Conservation (phyloP, 2,797 vertebrate species). For the Petrocephalus sullivani region DNA sequence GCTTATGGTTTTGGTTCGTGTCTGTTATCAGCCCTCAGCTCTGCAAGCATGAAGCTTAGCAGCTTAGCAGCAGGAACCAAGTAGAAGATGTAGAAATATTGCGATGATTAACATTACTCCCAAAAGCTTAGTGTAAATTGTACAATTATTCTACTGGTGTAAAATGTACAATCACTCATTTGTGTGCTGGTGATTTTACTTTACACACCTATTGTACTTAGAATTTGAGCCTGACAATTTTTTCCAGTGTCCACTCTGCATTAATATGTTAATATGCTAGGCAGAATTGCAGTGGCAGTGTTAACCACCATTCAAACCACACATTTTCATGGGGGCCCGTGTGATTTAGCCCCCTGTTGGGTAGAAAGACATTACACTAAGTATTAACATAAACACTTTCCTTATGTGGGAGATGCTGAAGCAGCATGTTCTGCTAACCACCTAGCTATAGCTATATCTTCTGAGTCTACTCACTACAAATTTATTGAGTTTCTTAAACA, state of each 20-base stretch:
- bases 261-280: neutral
- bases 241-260: neutral
- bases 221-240: neutral
- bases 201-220: neutral
- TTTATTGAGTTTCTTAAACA: neutral
- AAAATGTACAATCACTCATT: neutral
- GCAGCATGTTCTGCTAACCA: neutral
- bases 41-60: neutral
- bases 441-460: neutral
- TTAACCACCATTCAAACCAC: neutral
- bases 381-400: neutral
- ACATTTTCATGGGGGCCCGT: neutral
- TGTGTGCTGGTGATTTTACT: neutral
- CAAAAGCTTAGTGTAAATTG: neutral
- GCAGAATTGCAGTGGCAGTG: neutral
- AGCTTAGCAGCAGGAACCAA: neutral
- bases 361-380: neutral
- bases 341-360: neutral
- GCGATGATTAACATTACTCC: neutral
- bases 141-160: neutral
- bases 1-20: neutral
- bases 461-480: neutral
- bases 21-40: neutral
- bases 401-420: neutral
- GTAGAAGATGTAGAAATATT: neutral